Evolutionary conservation across 23 tunicate species (phyloP).

Genomic region (Botrylloides violaceus): DNA sequence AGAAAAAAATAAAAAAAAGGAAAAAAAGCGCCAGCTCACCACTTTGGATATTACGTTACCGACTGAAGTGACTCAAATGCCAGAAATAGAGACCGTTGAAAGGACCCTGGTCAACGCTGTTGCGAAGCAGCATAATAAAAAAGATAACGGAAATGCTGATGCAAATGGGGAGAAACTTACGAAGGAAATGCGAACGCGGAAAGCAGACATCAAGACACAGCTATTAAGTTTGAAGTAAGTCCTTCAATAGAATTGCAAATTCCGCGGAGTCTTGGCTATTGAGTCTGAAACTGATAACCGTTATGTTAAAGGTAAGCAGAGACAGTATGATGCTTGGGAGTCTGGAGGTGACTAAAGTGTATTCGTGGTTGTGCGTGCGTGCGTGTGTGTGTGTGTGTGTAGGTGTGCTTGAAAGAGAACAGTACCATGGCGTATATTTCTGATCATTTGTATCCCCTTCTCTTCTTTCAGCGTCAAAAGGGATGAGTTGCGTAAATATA

Average conservation of each 20-base stretch:
- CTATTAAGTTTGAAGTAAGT: slow-evolving; percentile 11
- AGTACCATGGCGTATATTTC: no score
- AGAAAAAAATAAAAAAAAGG: slow-evolving; percentile 1
- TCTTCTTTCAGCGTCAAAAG: slow-evolving; percentile 8
- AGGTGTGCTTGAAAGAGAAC: no score
- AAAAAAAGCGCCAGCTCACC: background rate
- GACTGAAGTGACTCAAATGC: background rate
- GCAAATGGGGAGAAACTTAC: background rate
- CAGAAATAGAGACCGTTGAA: background rate
- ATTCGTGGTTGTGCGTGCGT: background rate
- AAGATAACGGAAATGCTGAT: background rate
- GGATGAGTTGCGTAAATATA: slow-evolving; percentile 26
- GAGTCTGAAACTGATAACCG: no score
- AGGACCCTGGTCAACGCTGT: background rate
- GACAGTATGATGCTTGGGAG: no score
- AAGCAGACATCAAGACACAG: slow-evolving; percentile 16
- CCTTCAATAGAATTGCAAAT: no score
- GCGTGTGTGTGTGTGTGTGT: no score
- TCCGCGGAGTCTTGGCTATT: no score
- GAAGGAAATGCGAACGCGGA: slow-evolving; percentile 8
- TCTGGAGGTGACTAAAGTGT: no score
- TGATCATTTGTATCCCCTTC: background rate
- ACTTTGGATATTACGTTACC: background rate
- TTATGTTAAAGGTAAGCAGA: no score
- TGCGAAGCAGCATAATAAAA: background rate